These are phyloP conservation scores for Cylindroiulus punctatus DNA, from an alignment of 2,888 invertebrate species.

Conservation along the genomic window DNA sequence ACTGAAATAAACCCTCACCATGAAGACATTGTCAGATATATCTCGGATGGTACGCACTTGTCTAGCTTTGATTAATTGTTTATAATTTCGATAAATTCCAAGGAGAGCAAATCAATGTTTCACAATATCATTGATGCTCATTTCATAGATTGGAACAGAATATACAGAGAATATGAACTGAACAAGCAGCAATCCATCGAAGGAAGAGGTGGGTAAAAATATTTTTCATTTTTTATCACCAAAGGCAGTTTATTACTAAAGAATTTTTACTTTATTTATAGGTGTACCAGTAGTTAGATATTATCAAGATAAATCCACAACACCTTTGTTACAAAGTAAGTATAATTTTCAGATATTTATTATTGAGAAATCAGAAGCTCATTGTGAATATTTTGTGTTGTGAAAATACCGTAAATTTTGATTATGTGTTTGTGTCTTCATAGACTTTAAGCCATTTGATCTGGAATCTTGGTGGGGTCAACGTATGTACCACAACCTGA, in stretches of 20 bases:
- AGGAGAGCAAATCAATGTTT: too few species aligned
- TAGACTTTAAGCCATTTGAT: conserved; percentile 89
- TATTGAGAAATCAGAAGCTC: too few species aligned
- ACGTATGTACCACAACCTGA: conserved; percentile 84
- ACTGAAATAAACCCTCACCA: conserved; percentile 79
- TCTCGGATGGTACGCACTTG: conserved; percentile 80
- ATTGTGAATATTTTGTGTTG: too few species aligned
- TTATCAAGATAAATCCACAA: conserved; percentile 30
- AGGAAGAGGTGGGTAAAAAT: conserved; percentile 39
- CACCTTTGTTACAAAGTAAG: conserved; percentile 35
- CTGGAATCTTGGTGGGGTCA: conserved; percentile 92
- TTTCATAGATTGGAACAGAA: conserved; percentile 73
- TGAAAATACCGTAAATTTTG: too few species aligned
- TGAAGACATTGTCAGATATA: conserved; percentile 86
- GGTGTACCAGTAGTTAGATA: conserved; percentile 40
- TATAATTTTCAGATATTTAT: background rate
- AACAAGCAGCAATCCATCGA: conserved; percentile 48
- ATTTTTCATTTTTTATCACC: background rate
- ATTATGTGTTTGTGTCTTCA: conserved; percentile 60
- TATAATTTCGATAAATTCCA: too few species aligned
- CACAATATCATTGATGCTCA: too few species aligned
- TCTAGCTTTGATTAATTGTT: too few species aligned
- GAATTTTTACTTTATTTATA: background rate
- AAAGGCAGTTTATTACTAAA: background rate
- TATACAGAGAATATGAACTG: conserved; percentile 67